These are phyloP conservation scores for Ethmia dodecea DNA, from an alignment of 2,888 invertebrate species.

Conservation along the genomic window DNA sequence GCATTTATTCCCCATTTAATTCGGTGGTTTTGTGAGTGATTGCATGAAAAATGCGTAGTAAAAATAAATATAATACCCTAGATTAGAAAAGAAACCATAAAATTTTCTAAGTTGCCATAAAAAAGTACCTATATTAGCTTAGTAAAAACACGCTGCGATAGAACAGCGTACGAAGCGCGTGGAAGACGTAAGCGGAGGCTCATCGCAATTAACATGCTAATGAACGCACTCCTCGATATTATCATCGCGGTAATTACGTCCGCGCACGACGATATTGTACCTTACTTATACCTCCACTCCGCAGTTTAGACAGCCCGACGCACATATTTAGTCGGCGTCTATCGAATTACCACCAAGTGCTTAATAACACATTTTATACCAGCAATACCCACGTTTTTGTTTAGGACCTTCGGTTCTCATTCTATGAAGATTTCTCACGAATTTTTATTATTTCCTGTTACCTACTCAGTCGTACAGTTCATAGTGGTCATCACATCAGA, in stretches of 20 bases:
- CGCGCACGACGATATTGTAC: conserved; percentile 59
- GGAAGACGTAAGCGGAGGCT: conserved; percentile 4
- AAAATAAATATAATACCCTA: no score
- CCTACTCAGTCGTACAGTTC: conserved; percentile 37
- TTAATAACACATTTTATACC: conserved; percentile 2
- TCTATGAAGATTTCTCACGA: conserved; percentile 59
- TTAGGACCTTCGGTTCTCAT: conserved; percentile 3
- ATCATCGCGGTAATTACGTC: conserved; percentile 69
- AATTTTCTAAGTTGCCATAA: no score
- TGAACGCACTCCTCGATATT: conserved; percentile 67
- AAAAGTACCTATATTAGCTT: no score
- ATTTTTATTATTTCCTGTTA: conserved; percentile 74
- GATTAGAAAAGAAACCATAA: no score
- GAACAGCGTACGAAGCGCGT: neutral
- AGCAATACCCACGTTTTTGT: conserved; percentile 6
- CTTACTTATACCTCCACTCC: conserved; percentile 47
- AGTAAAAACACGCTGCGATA: no score
- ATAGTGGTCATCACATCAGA: conserved; percentile 51
- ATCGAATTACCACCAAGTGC: neutral
- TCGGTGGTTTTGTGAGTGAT: no score
- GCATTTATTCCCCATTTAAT: conserved; percentile 13
- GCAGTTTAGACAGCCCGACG: conserved; percentile 42
- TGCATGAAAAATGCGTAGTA: no score
- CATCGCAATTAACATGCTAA: conserved; percentile 70
- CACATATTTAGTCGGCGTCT: conserved; percentile 23